phyloP scores from a whole-genome alignment of 2,888 invertebrate genomes.

The Xestia sexstrigata region DNA sequence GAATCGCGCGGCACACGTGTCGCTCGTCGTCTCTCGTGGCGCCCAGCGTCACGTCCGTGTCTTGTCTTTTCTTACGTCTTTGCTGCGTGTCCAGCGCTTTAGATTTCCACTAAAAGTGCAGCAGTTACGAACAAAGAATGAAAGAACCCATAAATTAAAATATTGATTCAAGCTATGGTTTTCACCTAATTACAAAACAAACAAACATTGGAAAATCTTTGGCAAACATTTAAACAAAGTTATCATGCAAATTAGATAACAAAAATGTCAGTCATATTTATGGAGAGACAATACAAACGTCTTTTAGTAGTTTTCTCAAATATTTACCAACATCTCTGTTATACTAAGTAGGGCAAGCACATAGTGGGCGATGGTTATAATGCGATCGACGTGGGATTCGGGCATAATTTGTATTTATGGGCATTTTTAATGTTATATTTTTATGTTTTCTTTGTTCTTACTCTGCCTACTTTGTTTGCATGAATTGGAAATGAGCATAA shows the following conservation, averaged over 20 bases:
- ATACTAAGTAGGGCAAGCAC: constrained; percentile 24
- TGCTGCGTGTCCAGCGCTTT: too few species aligned
- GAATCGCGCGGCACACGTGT: too few species aligned
- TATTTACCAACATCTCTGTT: constrained; percentile 36
- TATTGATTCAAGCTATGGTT: background rate
- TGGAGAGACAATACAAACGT: constrained; percentile 31
- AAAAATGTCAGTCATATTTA: constrained; percentile 31
- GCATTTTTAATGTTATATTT: background rate
- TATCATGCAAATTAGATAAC: constrained; percentile 19
- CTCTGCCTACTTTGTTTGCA: background rate
- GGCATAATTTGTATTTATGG: constrained; percentile 24
- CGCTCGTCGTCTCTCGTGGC: too few species aligned
- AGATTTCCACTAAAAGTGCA: background rate
- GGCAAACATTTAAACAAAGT: constrained; percentile 17
- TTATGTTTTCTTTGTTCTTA: constrained; percentile 6
- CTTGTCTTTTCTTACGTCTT: too few species aligned
- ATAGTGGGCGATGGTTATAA: constrained; percentile 46
- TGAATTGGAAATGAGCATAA: background rate
- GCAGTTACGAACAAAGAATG: background rate
- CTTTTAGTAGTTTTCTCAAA: constrained; percentile 25
- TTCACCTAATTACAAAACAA: background rate
- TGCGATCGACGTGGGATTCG: constrained; percentile 27
- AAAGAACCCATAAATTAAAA: background rate
- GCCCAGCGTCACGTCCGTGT: too few species aligned
- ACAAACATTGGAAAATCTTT: constrained; percentile 19